These are phyloP conservation scores for Garrulus glandarius DNA, from an alignment of 2,797 vertebrate genomes.

Conservation along the genomic window DNA sequence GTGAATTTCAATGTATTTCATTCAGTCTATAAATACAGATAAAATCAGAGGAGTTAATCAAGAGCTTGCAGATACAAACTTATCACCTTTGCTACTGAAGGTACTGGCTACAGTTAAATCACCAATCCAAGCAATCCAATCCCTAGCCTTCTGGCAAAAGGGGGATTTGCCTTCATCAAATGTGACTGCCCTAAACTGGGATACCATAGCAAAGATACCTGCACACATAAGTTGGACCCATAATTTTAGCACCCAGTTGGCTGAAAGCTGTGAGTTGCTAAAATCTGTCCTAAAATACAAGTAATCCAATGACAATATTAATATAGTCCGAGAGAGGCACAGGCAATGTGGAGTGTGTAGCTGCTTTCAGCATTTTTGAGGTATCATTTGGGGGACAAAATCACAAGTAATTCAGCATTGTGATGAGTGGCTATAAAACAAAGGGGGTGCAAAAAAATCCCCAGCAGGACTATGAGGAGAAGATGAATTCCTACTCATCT, in stretches of 20 bases:
- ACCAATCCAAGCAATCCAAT: not conserved
- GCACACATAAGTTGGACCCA: fast-evolving
- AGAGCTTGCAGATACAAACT: not conserved
- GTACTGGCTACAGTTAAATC: not conserved
- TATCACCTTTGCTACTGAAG: not conserved
- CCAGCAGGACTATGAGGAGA: not conserved
- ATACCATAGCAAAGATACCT: not conserved
- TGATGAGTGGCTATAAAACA: not conserved
- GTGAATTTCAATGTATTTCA: not conserved
- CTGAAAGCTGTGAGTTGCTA: not conserved
- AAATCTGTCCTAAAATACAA: not conserved
- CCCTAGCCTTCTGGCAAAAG: not conserved
- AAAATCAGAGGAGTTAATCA: not conserved
- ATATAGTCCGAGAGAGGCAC: not conserved
- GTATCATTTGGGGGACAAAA: not conserved
- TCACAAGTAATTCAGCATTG: not conserved
- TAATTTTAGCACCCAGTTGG: not conserved
- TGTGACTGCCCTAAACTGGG: not conserved
- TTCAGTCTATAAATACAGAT: not conserved
- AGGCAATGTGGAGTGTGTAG: not conserved
- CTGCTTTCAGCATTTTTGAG: not conserved
- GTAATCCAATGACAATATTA: not conserved
- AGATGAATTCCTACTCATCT: not conserved
- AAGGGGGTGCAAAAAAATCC: not conserved
- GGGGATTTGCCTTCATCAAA: not conserved